Evolutionary conservation across 2,888 invertebrate genomes (phyloP).

Genomic region (Macrosoma leucophasiata): DNA sequence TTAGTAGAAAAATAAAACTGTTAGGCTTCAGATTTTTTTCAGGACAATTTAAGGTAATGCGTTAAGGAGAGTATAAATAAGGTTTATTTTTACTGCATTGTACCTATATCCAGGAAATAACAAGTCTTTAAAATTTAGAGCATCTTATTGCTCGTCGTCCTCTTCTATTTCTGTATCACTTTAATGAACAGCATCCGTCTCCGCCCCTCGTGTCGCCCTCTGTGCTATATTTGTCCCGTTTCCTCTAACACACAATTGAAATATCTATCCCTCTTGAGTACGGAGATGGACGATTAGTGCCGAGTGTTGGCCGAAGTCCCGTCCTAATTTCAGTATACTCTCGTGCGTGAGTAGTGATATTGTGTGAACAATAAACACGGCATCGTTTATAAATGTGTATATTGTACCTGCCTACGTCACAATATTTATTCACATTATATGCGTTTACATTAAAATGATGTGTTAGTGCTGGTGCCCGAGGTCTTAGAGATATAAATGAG

Average conservation of each 20-base stretch:
- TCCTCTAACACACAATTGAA: slow-evolving; percentile 32
- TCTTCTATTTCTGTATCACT: slow-evolving; percentile 30
- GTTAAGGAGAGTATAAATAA: no score
- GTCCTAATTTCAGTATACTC: slow-evolving; percentile 51
- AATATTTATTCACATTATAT: no score
- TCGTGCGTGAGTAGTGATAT: slow-evolving; percentile 34
- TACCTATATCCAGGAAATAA: slow-evolving; percentile 52
- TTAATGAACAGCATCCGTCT: slow-evolving; percentile 54
- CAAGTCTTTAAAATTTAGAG: slow-evolving; percentile 56
- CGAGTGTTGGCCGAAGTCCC: slow-evolving; percentile 44
- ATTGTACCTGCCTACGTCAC: no score
- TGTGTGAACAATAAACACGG: slow-evolving; percentile 31
- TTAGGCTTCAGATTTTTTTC: no score
- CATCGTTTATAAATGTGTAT: slow-evolving; percentile 38
- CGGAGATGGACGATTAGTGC: slow-evolving; percentile 43
- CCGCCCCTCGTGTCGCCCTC: slow-evolving; percentile 31
- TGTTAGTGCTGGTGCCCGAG: no score
- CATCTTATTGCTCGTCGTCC: slow-evolving; percentile 24
- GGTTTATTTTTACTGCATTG: no score
- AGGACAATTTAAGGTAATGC: no score
- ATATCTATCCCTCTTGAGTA: slow-evolving; percentile 31
- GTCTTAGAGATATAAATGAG: no score
- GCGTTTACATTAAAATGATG: no score
- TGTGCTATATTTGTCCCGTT: slow-evolving; percentile 38
- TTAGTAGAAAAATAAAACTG: no score